A percentile compares a stretch with the other conserved stretches of the same genome.
phyloP scores from a whole-genome alignment of 2,888 invertebrate genomes.

The Chelonus formosanus region DNA sequence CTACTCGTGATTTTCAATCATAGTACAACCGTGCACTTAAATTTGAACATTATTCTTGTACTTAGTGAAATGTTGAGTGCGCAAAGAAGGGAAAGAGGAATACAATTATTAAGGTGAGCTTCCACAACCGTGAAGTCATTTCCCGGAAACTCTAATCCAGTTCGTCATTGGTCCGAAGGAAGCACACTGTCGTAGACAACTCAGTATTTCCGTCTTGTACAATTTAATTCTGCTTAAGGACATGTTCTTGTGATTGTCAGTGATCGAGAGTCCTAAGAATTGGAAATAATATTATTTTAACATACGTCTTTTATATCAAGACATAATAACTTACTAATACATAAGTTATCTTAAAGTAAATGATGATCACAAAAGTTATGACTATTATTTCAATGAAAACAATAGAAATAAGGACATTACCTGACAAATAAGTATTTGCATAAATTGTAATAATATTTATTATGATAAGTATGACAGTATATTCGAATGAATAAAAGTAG shows the following conservation, averaged over 20 bases:
- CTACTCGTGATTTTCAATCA: too few relatives aligned
- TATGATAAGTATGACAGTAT: too few relatives aligned
- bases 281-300: too few relatives aligned
- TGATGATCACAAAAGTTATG: too few relatives aligned
- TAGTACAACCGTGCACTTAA: neutral
- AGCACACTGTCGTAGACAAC: conserved; percentile 39
- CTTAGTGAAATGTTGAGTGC: conserved; percentile 32
- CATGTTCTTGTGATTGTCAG: neutral
- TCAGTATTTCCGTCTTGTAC: conserved; percentile 42
- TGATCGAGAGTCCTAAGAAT: too few relatives aligned
- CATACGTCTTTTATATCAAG: too few relatives aligned
- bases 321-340: too few relatives aligned
- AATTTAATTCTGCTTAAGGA: conserved; percentile 17
- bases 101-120: conserved; percentile 32
- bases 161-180: conserved; percentile 47
- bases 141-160: conserved; percentile 48
- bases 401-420: too few relatives aligned
- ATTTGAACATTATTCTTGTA: conserved; percentile 18
- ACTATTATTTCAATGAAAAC: too few relatives aligned
- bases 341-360: too few relatives aligned
- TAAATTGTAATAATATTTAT: too few relatives aligned
- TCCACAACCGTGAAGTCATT: conserved; percentile 47
- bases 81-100: conserved; percentile 33
- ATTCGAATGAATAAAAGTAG: conserved; percentile 3
- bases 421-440: too few relatives aligned